phyloP scores from a whole-genome alignment of 2,888 invertebrate species.

The Acrobasis repandana region DNA sequence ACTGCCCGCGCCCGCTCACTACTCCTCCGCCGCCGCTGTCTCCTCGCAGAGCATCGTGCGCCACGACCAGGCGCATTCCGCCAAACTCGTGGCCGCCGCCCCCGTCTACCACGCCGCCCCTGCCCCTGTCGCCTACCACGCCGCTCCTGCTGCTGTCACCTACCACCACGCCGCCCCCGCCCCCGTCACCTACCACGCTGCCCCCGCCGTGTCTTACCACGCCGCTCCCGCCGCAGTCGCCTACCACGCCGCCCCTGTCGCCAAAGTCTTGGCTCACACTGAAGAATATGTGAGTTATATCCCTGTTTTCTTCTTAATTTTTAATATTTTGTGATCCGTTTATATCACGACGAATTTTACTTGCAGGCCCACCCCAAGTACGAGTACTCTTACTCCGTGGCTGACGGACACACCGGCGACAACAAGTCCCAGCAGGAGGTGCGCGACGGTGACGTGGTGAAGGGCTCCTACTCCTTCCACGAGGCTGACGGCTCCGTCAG shows the following conservation, averaged over 20 bases:
- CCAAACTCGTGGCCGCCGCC: constrained; percentile 46
- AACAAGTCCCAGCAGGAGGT: constrained; percentile 80
- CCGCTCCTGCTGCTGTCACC: constrained; percentile 40
- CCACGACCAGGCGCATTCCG: constrained; percentile 58
- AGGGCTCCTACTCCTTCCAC: constrained; percentile 79
- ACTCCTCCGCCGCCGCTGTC: constrained; percentile 57
- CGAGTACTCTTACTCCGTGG: constrained; percentile 81
- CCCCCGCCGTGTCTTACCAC: constrained; percentile 45
- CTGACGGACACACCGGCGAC: constrained; percentile 82
- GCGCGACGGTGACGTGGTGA: constrained; percentile 80
- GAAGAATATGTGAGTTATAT: constrained; percentile 35
- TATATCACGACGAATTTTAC: neutral
- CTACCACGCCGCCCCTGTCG: constrained; percentile 40
- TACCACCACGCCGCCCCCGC: constrained; percentile 36
- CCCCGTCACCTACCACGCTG: constrained; percentile 27
- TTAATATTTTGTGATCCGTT: neutral
- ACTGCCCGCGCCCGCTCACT: constrained; percentile 59
- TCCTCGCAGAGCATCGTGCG: constrained; percentile 65
- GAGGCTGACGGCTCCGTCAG: constrained; percentile 82
- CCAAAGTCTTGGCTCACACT: constrained; percentile 29
- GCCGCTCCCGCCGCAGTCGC: constrained; percentile 33
- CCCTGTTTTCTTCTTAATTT: neutral
- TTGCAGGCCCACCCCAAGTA: constrained; percentile 69
- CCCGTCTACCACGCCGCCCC: constrained; percentile 35
- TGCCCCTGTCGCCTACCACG: constrained; percentile 40